These are phyloP conservation scores for Otolemur garnettii DNA, from an alignment of 2,113 vertebrate genomes.

Conservation along the genomic window DNA sequence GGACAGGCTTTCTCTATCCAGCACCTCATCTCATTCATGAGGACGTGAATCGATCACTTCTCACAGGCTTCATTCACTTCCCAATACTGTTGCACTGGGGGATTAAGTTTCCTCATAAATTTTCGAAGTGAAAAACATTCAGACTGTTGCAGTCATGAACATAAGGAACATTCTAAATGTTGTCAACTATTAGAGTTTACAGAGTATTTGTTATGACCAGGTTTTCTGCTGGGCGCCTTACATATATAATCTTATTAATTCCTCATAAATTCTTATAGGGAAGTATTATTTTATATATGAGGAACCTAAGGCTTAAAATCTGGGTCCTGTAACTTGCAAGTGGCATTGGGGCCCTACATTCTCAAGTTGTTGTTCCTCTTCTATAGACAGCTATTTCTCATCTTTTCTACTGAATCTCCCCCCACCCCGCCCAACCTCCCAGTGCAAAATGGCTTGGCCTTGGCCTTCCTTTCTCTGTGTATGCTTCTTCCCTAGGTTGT, in stretches of 20 bases:
- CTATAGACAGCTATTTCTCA: neutral
- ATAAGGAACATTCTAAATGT: conserved; percentile 6
- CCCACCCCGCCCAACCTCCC: neutral
- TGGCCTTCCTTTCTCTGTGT: neutral
- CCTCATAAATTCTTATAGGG: neutral
- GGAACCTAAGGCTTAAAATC: neutral
- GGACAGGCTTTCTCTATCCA: neutral
- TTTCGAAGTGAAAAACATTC: neutral
- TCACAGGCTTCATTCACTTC: neutral
- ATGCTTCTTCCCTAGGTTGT: neutral
- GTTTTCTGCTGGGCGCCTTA: neutral
- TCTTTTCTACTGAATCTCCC: neutral
- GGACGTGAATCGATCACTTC: neutral
- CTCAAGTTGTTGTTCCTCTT: neutral
- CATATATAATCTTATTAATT: neutral
- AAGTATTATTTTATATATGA: neutral
- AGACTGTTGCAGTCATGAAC: neutral
- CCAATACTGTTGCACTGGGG: neutral
- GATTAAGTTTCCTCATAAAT: neutral
- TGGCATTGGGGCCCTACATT: neutral
- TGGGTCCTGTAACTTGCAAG: neutral
- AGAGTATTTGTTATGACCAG: neutral
- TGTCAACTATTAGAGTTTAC: neutral
- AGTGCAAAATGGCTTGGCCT: neutral
- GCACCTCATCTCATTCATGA: neutral